Percentiles rank a stretch among this genome's conserved stretches.
phyloP scores from a whole-genome alignment of 2,888 invertebrate genomes.

The Epirrhoe tristata region DNA sequence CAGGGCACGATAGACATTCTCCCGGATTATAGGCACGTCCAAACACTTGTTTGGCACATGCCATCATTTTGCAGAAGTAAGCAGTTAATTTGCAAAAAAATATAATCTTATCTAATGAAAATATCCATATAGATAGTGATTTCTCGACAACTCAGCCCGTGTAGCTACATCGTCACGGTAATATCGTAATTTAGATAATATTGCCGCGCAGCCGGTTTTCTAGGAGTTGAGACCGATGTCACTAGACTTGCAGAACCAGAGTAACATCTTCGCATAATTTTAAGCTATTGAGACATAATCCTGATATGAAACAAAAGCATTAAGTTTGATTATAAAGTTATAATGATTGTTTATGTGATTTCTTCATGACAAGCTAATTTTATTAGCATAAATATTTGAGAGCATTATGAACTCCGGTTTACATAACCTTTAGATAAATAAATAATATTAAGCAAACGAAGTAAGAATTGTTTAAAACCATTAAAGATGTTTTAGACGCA shows the following conservation, averaged over 20 bases:
- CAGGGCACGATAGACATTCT: too few relatives aligned
- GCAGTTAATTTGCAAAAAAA: neutral
- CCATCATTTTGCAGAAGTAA: too few relatives aligned
- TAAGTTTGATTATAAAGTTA: constrained; percentile 1
- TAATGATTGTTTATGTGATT: constrained; percentile 13
- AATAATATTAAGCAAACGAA: constrained; percentile 10
- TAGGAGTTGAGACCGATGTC: constrained; percentile 37
- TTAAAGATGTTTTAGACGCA: constrained; percentile 14
- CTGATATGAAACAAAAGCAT: constrained; percentile 10
- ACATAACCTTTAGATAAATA: constrained; percentile 23
- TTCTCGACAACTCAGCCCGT: constrained; percentile 36
- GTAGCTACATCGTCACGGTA: constrained; percentile 69
- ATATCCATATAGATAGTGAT: constrained; percentile 7
- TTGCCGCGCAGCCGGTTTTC: constrained; percentile 42
- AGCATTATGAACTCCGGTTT: constrained; percentile 15
- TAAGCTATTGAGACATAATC: constrained; percentile 28
- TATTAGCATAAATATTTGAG: constrained; percentile 19
- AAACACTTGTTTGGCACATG: too few relatives aligned
- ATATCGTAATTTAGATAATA: constrained; percentile 73
- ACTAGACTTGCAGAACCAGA: constrained; percentile 42
- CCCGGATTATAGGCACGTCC: too few relatives aligned
- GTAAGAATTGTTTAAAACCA: constrained; percentile 19
- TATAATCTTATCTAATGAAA: neutral
- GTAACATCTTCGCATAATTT: constrained; percentile 40
- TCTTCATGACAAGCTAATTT: constrained; percentile 10